These are phyloP conservation scores for Albula glossodonta DNA, from an alignment of 2,113 vertebrate species.

Conservation along the genomic window DNA sequence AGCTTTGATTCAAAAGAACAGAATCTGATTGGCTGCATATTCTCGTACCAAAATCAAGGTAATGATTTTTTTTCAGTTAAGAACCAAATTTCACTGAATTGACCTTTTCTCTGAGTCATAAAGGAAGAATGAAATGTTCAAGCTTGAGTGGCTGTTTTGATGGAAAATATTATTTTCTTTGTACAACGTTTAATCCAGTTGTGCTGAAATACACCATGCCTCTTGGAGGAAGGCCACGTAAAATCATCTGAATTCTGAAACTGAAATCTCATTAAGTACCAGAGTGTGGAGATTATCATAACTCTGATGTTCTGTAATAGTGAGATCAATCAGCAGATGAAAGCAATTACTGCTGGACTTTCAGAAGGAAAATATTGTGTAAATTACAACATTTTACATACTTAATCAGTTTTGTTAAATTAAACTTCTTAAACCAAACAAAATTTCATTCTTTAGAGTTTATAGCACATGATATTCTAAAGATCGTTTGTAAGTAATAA, in stretches of 20 bases:
- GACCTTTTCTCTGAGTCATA: not conserved
- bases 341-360: slow-evolving; percentile 48
- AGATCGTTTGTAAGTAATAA: slow-evolving; percentile 39
- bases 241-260: slow-evolving; percentile 20
- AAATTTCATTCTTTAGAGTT: slow-evolving; percentile 41
- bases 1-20: not conserved
- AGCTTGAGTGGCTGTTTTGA: not conserved
- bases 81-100: not conserved
- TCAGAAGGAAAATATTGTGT: slow-evolving; percentile 14
- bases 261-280: slow-evolving; percentile 24
- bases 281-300: slow-evolving; percentile 31
- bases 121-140: not conserved
- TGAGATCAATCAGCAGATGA: slow-evolving; percentile 50
- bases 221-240: not conserved
- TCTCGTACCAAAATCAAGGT: not conserved
- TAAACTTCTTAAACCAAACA: slow-evolving; percentile 25
- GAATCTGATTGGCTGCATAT: not conserved
- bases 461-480: slow-evolving; percentile 57
- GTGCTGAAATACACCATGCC: not conserved
- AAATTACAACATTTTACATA: slow-evolving; percentile 33
- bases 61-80: not conserved
- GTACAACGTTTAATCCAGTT: not conserved
- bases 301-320: slow-evolving; percentile 32
- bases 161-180: not conserved
- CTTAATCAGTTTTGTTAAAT: slow-evolving; percentile 35